Percentiles rank a stretch among this genome's conserved stretches.
phyloP scores from a whole-genome alignment of 2,888 invertebrate species.

The Archaeoteleia sp. region DNA sequence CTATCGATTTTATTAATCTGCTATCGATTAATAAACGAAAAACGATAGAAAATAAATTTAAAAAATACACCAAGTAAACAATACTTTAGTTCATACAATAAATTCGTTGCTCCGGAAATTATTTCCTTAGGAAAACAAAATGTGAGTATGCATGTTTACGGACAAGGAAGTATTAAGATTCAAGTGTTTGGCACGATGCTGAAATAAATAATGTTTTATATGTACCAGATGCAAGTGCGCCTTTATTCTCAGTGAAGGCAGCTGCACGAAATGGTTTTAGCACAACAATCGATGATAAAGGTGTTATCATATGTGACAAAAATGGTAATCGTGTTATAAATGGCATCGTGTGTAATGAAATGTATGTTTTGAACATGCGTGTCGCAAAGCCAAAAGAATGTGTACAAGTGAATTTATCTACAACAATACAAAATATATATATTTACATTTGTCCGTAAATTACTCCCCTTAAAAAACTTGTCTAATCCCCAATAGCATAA shows the following conservation, averaged over 20 bases:
- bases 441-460: too few relatives aligned
- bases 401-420: constrained; percentile 18
- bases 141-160: constrained; percentile 6
- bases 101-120: constrained; percentile 9
- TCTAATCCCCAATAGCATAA: too few relatives aligned
- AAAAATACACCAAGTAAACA: constrained; percentile 31
- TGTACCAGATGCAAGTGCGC: constrained; percentile 27
- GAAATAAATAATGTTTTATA: constrained; percentile 30
- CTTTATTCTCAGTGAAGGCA: constrained; percentile 30
- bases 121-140: constrained; percentile 32
- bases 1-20: too few relatives aligned
- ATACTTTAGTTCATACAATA: constrained; percentile 14
- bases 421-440: too few relatives aligned
- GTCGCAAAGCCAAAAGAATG: constrained; percentile 6
- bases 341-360: not conserved
- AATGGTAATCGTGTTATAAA: constrained; percentile 6
- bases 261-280: constrained; percentile 11
- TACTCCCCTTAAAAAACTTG: too few relatives aligned
- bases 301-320: constrained; percentile 3
- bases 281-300: constrained; percentile 13
- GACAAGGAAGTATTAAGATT: constrained; percentile 21
- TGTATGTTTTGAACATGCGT: constrained; percentile 16
- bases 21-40: too few relatives aligned
- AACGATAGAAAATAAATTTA: too few relatives aligned
- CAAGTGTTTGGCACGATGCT: constrained; percentile 13